phyloP scores from a whole-genome alignment of 2,797 vertebrate genomes.

The Platalea minor region DNA sequence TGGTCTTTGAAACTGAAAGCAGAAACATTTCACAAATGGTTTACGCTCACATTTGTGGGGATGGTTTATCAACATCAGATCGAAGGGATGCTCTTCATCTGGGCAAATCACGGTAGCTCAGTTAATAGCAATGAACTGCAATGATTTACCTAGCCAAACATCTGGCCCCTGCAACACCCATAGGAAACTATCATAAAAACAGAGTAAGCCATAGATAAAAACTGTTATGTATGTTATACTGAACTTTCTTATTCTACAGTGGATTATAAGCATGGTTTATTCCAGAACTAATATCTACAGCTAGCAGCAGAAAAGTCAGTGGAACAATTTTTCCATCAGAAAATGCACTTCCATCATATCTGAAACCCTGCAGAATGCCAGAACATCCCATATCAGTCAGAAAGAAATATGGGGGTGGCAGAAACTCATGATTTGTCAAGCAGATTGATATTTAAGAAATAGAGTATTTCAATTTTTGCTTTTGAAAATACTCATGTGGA shows the following conservation, averaged over 20 bases:
- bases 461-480: neutral
- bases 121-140: neutral
- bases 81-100: neutral
- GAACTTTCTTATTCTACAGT: neutral
- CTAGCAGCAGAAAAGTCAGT: neutral
- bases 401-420: neutral
- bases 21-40: neutral
- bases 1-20: neutral
- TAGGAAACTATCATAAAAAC: neutral
- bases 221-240: neutral
- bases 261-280: neutral
- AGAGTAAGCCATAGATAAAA: neutral
- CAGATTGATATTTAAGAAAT: neutral
- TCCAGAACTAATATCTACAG: neutral
- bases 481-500: neutral
- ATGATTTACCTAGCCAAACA: neutral
- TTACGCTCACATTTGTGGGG: neutral
- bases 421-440: neutral
- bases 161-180: neutral
- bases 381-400: neutral
- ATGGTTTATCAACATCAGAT: neutral
- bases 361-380: neutral
- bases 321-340: neutral
- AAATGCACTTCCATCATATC: neutral
- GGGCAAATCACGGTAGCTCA: neutral